Conservation (phyloP, 2,797 vertebrate species). For the Chaenodraco wilsoni region DNA sequence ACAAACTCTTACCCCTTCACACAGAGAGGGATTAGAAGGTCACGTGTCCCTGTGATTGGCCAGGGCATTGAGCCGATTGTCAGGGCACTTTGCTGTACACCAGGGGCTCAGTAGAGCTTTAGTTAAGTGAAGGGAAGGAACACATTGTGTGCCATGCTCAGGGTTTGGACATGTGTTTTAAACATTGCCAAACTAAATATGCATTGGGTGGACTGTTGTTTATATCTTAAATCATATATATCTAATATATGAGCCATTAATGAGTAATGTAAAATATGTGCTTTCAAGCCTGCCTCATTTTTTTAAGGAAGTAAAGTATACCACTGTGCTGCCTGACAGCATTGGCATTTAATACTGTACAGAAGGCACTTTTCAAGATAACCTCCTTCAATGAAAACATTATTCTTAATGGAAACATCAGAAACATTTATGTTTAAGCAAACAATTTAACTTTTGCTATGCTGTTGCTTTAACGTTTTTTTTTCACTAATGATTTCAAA, state of each 20-base stretch:
- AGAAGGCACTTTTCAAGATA: constrained; percentile 58
- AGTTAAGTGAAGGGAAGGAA: constrained; percentile 82
- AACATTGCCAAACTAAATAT: constrained; percentile 28
- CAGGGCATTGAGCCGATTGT: constrained; percentile 93
- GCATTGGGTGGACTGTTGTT: constrained; percentile 2
- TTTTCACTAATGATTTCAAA: constrained; percentile 75
- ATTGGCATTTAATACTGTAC: constrained; percentile 49
- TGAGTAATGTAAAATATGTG: constrained; percentile 28
- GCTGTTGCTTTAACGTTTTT: constrained; percentile 56
- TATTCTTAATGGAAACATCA: constrained; percentile 72
- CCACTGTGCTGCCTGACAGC: constrained; percentile 49
- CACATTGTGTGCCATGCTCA: constrained; percentile 79
- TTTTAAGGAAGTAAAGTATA: constrained; percentile 38
- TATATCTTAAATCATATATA: constrained; percentile 30
- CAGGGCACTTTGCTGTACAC: constrained; percentile 87
- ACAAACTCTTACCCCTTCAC: constrained; percentile 89
- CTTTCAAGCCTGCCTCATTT: constrained; percentile 21
- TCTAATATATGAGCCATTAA: constrained; percentile 30
- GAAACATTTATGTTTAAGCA: constrained; percentile 73
- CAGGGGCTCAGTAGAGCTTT: constrained; percentile 87
- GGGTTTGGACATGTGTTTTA: constrained; percentile 68
- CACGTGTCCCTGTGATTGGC: constrained; percentile 93
- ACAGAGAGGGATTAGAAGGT: constrained; percentile 94
- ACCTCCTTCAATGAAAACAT: constrained; percentile 71
- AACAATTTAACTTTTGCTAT: constrained; percentile 75